Percentiles rank a stretch among this genome's conserved stretches.
phyloP scores from a whole-genome alignment of 2,113 vertebrate genomes.

The Equus quagga region DNA sequence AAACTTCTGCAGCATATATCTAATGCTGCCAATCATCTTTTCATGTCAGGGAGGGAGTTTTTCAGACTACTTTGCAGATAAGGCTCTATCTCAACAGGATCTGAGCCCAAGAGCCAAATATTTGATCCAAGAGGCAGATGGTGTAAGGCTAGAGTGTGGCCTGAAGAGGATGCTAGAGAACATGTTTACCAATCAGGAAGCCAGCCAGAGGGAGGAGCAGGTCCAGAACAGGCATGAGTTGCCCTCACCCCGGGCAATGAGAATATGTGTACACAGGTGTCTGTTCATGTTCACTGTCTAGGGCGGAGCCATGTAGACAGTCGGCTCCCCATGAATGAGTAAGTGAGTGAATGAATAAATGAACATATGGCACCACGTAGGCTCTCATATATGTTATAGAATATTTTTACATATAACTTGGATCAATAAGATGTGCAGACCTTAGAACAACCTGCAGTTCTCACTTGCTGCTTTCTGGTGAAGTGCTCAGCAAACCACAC shows the following conservation, averaged over 20 bases:
- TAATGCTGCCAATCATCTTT: not conserved
- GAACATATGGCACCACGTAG: not conserved
- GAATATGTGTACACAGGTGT: fast-evolving
- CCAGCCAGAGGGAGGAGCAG: not conserved
- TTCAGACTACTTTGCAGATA: not conserved
- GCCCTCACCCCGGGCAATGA: not conserved
- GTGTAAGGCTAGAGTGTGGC: not conserved
- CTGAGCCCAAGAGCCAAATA: not conserved
- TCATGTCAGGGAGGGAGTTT: not conserved
- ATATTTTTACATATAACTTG: not conserved
- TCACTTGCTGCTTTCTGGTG: slow-evolving; percentile 56
- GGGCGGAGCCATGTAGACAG: not conserved
- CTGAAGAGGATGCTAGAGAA: not conserved
- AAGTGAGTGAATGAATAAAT: not conserved
- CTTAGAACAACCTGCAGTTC: not conserved
- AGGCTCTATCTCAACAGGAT: not conserved
- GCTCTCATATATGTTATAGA: not conserved
- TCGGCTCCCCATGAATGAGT: not conserved
- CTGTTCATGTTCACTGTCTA: not conserved
- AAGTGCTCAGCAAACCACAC: slow-evolving; percentile 36
- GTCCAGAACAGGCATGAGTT: not conserved
- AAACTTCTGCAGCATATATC: not conserved
- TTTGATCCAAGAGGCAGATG: not conserved
- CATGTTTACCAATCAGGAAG: not conserved
- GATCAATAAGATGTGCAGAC: not conserved